Percentiles rank a stretch among this genome's conserved stretches.
Evolutionary conservation across 1,140 invertebrate species (phyloP).

Genomic region (Drosophila kepulauana): DNA sequence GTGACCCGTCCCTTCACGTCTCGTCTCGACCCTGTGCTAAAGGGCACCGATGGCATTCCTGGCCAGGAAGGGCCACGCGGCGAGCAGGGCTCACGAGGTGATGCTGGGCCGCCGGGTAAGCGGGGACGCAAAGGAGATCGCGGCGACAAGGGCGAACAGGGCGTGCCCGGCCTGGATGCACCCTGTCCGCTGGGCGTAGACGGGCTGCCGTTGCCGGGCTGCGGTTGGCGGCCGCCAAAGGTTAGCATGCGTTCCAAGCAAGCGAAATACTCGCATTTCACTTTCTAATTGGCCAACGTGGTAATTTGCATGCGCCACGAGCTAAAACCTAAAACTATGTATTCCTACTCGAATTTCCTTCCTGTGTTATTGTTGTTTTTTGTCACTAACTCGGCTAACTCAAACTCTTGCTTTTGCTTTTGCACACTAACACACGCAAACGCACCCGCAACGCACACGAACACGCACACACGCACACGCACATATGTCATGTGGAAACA

Average conservation of each 20-base stretch:
- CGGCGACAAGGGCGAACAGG: conserved; percentile 96
- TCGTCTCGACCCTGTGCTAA: conserved; percentile 43
- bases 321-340: conserved; percentile 7
- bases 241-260: conserved; percentile 86
- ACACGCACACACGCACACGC: conserved; percentile 22
- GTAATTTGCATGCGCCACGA: conserved; percentile 60
- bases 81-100: conserved; percentile 94
- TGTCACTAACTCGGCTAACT: conserved; percentile 72
- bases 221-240: conserved; percentile 96
- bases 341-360: conserved; percentile 33
- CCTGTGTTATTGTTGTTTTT: conserved; percentile 53
- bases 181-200: conserved; percentile 97
- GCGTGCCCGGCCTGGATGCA: conserved; percentile 97
- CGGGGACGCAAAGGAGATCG: conserved; percentile 95
- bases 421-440: conserved; percentile 64
- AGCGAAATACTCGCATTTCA: conserved; percentile 36
- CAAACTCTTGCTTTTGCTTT: conserved; percentile 78
- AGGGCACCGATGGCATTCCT: conserved; percentile 97
- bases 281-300: conserved; percentile 55
- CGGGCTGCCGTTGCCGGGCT: conserved; percentile 96
- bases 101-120: conserved; percentile 93
- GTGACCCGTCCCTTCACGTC: background rate
- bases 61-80: conserved; percentile 93
- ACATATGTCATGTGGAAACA: conserved; percentile 1
- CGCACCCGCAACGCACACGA: conserved; percentile 29